Evolutionary conservation across 2,888 invertebrate species (phyloP), one percentile per base, ranked within the genome.

Genomic region (Agapostemon virescens): DNA sequence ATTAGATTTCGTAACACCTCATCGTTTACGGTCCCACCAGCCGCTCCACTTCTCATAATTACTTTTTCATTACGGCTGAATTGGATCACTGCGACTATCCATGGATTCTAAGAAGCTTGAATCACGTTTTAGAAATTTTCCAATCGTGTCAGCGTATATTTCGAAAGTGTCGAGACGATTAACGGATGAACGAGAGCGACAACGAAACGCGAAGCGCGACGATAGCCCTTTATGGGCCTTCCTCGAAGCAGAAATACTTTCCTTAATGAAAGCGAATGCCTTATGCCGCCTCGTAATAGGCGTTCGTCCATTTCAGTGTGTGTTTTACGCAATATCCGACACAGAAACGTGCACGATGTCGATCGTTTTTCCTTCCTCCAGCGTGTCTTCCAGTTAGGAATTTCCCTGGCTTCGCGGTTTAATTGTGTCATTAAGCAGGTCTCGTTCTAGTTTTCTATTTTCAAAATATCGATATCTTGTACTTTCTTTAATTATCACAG

Each of bases 261-360:
- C 84, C 63, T 80, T 82, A 81, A 84, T 85, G 85, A 85, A 85
- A 84, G 85, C 79, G 84, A 85, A 81, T 67, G 77, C 79, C 79
- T 74, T 63, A 23, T 80, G 73, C 49, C 71, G 72, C 55, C 13
- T 75, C 58, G 75, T 72, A 76, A 78, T 77, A 72, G 74, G 45
- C 72, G 55, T 70, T 72, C 33, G 72, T 84, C 69, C 78, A 64
- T 78, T 77, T 77, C 69, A 69, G 67, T 67, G 78, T 58, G 64
- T 33, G 58, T 26, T 69, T 85, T 85, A 74, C 76, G 78, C 82
- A 84, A 85, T 77, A 33, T 75, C 70, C 67, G 69, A 69, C 73
- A 74, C 68, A 69, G 73, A 74, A 77, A 81, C 71, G 55, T 66
- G 40, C 40, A 66, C 30, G 38, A 63, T 77, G 33, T 69, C 38